phyloP scores from a whole-genome alignment of 2,113 vertebrate genomes.

The Turnix velox region DNA sequence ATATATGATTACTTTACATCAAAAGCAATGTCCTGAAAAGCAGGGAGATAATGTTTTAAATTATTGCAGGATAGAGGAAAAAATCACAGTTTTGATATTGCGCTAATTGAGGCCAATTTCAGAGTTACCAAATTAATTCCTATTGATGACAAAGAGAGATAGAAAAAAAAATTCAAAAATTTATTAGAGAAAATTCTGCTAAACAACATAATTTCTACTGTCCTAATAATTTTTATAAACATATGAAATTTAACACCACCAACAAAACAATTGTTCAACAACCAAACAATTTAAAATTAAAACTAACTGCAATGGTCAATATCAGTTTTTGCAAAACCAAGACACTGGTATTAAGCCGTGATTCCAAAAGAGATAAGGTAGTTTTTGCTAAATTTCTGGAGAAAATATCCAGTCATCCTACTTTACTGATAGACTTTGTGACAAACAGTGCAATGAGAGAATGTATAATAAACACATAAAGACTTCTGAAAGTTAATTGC shows the following conservation, averaged over 20 bases:
- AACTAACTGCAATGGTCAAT: neutral
- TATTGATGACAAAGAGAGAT: too few species aligned
- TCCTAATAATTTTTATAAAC: neutral
- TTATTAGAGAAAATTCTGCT: neutral
- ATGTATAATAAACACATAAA: neutral
- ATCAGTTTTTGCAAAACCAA: neutral
- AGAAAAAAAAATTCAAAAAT: neutral
- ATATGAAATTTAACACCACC: too few species aligned
- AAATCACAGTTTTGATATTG: neutral
- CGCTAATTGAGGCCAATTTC: neutral
- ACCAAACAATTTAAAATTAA: neutral
- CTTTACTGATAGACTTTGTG: neutral
- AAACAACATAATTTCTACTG: neutral
- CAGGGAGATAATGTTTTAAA: neutral
- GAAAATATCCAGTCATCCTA: neutral
- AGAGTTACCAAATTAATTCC: neutral
- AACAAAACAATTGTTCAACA: rapidly evolving
- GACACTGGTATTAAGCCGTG: neutral
- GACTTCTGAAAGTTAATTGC: neutral
- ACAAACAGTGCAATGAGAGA: neutral
- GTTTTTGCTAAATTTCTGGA: neutral
- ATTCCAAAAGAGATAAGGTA: neutral
- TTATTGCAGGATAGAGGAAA: neutral
- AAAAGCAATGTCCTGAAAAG: neutral
- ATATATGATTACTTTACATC: neutral